Evolutionary conservation across 2,113 vertebrate species (phyloP), one percentile per base, ranked within the genome.

Genomic region (Hoplias malabaricus): DNA sequence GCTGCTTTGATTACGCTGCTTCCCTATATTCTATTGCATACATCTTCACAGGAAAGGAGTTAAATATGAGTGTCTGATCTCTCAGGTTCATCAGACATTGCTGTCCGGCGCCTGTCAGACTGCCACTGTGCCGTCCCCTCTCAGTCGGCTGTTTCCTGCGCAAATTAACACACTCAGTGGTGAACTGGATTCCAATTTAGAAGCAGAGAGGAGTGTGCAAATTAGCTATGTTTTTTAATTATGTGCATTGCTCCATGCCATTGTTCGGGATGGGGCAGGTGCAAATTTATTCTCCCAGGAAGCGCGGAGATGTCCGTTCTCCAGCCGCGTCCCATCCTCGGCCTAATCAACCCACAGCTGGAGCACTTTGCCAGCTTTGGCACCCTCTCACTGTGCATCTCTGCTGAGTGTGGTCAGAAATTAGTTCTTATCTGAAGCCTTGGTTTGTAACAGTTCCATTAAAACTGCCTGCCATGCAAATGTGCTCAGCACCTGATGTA

Each of bases 111-210:
- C 86, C 93, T 94, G 92, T 90, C 88, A 86, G 90, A 91, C 88
- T 91, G 88, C 93, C 94, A 93, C 91, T 87, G 93, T 88, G 90
- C 93, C 92, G 86, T 92, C 91, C 87, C 88, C 90, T 89, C 92
- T 90, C 93, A 93, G 94, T 90, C 90, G 93, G 95, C 90, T 91
- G 94, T 94, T 95, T 98, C 95, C 96, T 93, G 92, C 85, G 89
- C 92, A 96, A 99, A 99, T 98, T 96, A 99, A 96, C 94, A 96
- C 93, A 94, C 97, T 92, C 96, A 94, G 96, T 96, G 94, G 96
- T 95, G 95, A 96, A 96, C 93, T 94, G 90, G 92, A 93, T 93
- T 98, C 94, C 91, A 94, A 94, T 97, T 96, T 95, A 94, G 93
- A 92, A 50, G 93, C 92, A 89, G 94, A 88, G 87, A 75, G 91